Evolutionary conservation across 2,113 vertebrate species (phyloP), one percentile per base, ranked within the genome.

Genomic region (Taxidea taxus): DNA sequence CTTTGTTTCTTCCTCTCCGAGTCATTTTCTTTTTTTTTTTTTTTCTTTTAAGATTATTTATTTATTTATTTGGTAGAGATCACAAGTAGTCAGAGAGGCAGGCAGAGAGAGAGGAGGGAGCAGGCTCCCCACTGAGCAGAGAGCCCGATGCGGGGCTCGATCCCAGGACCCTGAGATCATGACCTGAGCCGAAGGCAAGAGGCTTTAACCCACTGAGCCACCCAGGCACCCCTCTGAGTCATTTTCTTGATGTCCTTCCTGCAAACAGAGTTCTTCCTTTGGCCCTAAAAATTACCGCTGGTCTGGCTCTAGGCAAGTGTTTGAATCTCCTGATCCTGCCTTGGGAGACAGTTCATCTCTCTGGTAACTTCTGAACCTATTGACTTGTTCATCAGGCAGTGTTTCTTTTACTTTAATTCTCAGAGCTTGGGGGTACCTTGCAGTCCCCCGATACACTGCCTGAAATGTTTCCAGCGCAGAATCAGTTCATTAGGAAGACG

Each of bases 341-440:
- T 68, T 47, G 25, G n/a, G 6, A 86, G 58, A n/a, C 58, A 68
- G 4, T 90, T 83, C 78, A 31, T 89, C 60, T 86, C 95, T 77
- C 58, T 56, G n/a, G 20, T 80, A n/a, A 90, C 64, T 94, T 97
- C 72, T 93, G 34, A 88, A 20, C 49, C n/a, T 88, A 12, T 21
- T 27, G 6, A 60, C 47, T 90, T 16, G 58, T 82, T 91, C 77
- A 58, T 23, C 82, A 80, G 9, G 6, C 74, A 47, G 14, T 83
- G 68, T 86, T 87, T 94, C 66, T 75, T 85, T 90, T 74, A 44
- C 80, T 96, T 47, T 89, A 34, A 66, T 80, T 83, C 23, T 94
- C 11, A 31, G 51, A 66, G 31, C 83, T 75, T 66, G 20, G 10
- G 39, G 44, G 23, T 64, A 23, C 13, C 10, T 54, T 81, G 6